Conservation (phyloP, 2,797 vertebrate species). For the Hipposideros larvatus region DNA sequence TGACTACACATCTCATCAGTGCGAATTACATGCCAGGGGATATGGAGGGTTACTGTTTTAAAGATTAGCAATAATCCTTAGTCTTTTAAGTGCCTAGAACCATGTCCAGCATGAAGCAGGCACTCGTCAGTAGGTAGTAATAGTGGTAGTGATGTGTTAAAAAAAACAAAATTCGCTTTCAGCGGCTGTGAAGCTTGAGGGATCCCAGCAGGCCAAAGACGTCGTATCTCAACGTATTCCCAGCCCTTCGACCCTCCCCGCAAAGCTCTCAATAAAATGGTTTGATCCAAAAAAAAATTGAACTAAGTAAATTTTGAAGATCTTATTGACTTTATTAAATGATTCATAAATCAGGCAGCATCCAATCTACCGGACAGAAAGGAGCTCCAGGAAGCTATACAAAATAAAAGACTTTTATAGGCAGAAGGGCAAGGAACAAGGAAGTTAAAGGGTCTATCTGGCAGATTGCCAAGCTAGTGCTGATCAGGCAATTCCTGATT, state of each 20-base stretch:
- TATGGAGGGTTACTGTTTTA: conserved; percentile 7
- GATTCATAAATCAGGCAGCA: neutral
- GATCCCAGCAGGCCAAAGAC: too few relatives aligned
- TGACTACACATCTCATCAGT: neutral
- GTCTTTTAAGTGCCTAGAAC: conserved; percentile 28
- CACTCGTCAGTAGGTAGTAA: neutral
- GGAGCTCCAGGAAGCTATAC: neutral
- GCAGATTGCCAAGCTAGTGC: neutral
- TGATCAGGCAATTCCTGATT: neutral
- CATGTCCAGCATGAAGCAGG: neutral
- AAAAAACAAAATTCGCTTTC: too few relatives aligned
- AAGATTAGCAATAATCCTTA: conserved; percentile 38
- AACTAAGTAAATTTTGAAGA: neutral
- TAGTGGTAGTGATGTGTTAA: neutral
- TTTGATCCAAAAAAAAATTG: neutral
- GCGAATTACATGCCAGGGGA: neutral
- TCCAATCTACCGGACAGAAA: neutral
- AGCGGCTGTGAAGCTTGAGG: too few relatives aligned
- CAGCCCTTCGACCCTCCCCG: too few relatives aligned
- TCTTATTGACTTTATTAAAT: neutral
- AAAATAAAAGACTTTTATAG: neutral
- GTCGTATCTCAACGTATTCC: too few relatives aligned
- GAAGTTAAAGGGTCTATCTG: neutral
- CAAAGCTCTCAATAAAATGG: too few relatives aligned
- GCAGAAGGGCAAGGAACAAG: neutral